Conservation (phyloP, 1,140 invertebrate genomes). For the Drosophila kurseongensis region DNA sequence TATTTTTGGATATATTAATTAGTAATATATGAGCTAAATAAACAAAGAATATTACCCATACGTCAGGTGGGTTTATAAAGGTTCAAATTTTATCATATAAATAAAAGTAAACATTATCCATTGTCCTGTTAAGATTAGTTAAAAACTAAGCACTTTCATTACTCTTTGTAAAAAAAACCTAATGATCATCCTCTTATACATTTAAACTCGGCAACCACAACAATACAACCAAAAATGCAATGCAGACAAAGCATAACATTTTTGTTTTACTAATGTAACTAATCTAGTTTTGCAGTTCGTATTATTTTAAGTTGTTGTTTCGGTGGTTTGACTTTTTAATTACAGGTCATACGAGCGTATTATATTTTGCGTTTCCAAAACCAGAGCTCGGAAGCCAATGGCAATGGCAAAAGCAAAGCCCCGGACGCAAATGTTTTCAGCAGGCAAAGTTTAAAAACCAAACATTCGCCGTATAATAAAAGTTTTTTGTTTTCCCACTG, state of each 20-base stretch:
- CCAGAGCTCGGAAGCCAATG: neutral
- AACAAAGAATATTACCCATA: too few species aligned
- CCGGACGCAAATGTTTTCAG: slow-evolving; percentile 7
- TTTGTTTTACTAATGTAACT: slow-evolving; percentile 20
- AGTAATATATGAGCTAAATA: too few species aligned
- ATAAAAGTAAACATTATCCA: too few species aligned
- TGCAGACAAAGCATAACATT: neutral
- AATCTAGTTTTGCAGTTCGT: slow-evolving; percentile 28
- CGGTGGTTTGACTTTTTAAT: slow-evolving; percentile 46
- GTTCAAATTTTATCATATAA: too few species aligned
- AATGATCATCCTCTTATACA: neutral
- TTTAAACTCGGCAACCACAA: neutral
- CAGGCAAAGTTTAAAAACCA: slow-evolving; percentile 29
- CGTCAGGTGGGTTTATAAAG: too few species aligned
- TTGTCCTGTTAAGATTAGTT: too few species aligned
- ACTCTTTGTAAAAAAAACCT: too few species aligned
- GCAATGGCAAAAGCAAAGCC: neutral
- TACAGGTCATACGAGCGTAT: slow-evolving; percentile 29
- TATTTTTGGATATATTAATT: too few species aligned
- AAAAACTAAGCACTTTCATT: too few species aligned
- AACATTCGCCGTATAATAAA: slow-evolving; percentile 24
- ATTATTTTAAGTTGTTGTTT: slow-evolving; percentile 32
- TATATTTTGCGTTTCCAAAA: slow-evolving; percentile 13
- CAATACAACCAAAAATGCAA: neutral
- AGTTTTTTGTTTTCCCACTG: slow-evolving; percentile 39